Evolutionary conservation across 2,888 invertebrate species (phyloP).

Genomic region (Scelioninae gen. 1): DNA sequence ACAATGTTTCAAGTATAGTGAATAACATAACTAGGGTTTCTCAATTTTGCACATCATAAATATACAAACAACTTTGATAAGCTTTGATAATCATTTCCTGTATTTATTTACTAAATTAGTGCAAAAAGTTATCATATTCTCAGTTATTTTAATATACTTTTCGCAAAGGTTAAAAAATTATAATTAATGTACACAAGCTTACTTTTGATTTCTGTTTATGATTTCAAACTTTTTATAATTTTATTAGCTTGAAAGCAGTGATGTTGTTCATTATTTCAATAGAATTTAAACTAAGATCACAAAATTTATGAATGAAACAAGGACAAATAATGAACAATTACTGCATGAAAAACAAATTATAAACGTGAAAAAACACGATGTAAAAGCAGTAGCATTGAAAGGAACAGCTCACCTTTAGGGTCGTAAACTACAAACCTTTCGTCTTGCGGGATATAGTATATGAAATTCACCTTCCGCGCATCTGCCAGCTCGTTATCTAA

Average conservation of each 20-base stretch:
- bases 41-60: too few relatives aligned
- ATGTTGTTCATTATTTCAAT: neutral
- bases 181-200: neutral
- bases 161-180: neutral
- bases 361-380: slow-evolving; percentile 9
- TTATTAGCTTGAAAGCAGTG: neutral
- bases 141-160: too few relatives aligned
- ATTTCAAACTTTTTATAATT: too few relatives aligned
- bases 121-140: neutral
- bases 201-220: slow-evolving; percentile 1
- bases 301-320: slow-evolving; percentile 18
- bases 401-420: slow-evolving; percentile 66
- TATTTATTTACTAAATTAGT: neutral
- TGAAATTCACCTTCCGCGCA: slow-evolving; percentile 73
- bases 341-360: slow-evolving; percentile 5
- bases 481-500: slow-evolving; percentile 84
- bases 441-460: slow-evolving; percentile 58
- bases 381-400: slow-evolving; percentile 52
- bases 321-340: neutral
- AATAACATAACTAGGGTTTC: too few relatives aligned
- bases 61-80: too few relatives aligned
- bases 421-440: slow-evolving; percentile 74
- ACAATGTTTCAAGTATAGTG: too few relatives aligned
- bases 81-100: too few relatives aligned
- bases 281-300: slow-evolving; percentile 1